phyloP scores from a whole-genome alignment of 2,113 vertebrate species.

The Nycticorax nycticorax region DNA sequence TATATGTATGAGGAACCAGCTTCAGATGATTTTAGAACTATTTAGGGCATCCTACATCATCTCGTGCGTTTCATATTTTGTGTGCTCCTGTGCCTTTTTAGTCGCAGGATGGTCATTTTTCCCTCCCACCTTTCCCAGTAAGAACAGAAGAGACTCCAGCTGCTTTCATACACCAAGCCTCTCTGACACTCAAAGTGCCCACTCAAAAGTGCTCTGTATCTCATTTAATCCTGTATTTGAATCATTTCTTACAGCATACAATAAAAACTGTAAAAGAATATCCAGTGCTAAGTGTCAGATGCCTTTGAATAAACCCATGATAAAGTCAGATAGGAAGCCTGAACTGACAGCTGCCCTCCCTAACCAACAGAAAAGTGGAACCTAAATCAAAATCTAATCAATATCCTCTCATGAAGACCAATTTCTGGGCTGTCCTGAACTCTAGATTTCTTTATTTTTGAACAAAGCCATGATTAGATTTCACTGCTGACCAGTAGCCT shows the following conservation, averaged over 20 bases:
- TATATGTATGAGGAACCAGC: fast-evolving
- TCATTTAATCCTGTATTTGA: neutral
- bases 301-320: neutral
- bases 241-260: neutral
- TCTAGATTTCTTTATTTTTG: neutral
- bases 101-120: neutral
- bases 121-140: neutral
- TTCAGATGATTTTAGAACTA: neutral
- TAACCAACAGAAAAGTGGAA: neutral
- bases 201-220: neutral
- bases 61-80: neutral
- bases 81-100: neutral
- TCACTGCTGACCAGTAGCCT: neutral
- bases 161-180: neutral
- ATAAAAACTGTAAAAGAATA: neutral
- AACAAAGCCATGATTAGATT: neutral
- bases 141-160: neutral
- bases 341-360: neutral
- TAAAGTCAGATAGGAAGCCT: neutral
- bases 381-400: neutral
- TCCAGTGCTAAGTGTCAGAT: neutral
- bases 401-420: neutral
- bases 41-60: neutral
- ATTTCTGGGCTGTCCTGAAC: neutral
- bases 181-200: neutral